Percentiles rank a stretch among this genome's conserved stretches.
These are phyloP conservation scores for Oncorhynchus nerka DNA, from an alignment of 2,113 vertebrate species.

Conservation along the genomic window DNA sequence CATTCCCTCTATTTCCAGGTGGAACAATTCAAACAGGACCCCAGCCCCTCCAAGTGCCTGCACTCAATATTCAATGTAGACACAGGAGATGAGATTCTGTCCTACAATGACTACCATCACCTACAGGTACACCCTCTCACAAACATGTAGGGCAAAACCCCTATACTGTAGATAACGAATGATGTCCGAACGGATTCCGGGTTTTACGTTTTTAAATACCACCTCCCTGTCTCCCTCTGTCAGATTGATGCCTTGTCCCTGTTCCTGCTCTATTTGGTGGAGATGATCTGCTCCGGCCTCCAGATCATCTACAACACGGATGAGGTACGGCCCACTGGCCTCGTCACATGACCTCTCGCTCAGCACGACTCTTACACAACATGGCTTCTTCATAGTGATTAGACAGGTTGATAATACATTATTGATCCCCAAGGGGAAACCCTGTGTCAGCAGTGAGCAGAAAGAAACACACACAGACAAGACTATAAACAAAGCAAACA, in stretches of 20 bases:
- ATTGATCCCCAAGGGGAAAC: background rate
- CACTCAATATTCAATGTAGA: constrained; percentile 88
- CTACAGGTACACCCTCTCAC: constrained; percentile 86
- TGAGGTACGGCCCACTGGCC: constrained; percentile 78
- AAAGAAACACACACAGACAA: too few species aligned
- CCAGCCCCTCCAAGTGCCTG: constrained; percentile 88
- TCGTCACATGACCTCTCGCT: background rate
- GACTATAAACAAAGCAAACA: too few species aligned
- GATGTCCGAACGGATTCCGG: background rate
- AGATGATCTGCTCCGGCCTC: constrained; percentile 96
- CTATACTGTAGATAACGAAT: background rate
- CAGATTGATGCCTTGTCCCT: constrained; percentile 93
- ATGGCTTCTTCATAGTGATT: too few species aligned
- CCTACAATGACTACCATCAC: constrained; percentile 83
- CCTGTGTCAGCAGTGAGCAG: too few species aligned
- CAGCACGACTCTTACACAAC: too few species aligned
- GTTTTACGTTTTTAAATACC: background rate
- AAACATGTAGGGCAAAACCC: background rate
- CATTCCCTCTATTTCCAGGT: constrained; percentile 72
- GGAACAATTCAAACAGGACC: constrained; percentile 94
- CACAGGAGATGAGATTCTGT: constrained; percentile 87
- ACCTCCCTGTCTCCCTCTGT: constrained; percentile 43
- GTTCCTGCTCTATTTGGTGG: constrained; percentile 94
- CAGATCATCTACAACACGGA: constrained; percentile 99
- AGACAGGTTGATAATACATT: too few species aligned